Evolutionary conservation across 2,888 invertebrate genomes (phyloP).

Genomic region (Papilio demoleus): DNA sequence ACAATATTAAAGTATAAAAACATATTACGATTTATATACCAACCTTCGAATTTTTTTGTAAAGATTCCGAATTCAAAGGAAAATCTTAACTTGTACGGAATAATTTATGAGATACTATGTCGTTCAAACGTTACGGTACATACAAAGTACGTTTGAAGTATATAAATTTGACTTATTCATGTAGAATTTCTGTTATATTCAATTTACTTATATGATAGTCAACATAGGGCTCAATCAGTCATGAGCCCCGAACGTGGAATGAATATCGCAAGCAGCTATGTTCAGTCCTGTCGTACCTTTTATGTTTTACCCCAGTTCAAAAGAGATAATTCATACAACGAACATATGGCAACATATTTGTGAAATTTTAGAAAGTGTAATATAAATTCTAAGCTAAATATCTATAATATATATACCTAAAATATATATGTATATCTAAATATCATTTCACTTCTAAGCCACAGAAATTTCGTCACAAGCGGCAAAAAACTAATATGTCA

Average conservation of each 20-base stretch:
- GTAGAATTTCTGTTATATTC: slow-evolving; percentile 40
- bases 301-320: neutral
- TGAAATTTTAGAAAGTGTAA: too few relatives aligned
- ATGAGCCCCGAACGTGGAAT: slow-evolving; percentile 67
- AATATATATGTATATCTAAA: too few relatives aligned
- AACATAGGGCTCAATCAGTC: slow-evolving; percentile 70
- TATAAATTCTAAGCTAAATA: too few relatives aligned
- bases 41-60: neutral
- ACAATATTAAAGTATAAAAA: neutral
- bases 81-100: neutral
- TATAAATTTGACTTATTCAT: slow-evolving; percentile 27
- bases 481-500: too few relatives aligned
- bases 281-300: slow-evolving; percentile 55
- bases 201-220: slow-evolving; percentile 51
- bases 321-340: neutral
- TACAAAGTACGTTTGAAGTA: slow-evolving; percentile 19
- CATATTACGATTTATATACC: too few relatives aligned
- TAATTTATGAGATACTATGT: neutral
- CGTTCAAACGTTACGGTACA: slow-evolving; percentile 40
- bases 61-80: neutral
- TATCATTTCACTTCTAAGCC: too few relatives aligned
- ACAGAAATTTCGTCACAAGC: too few relatives aligned
- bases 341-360: neutral
- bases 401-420: too few relatives aligned
- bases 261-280: slow-evolving; percentile 72